Evolutionary conservation across 2,797 vertebrate genomes (phyloP).

Genomic region (Cichlasoma orientale): DNA sequence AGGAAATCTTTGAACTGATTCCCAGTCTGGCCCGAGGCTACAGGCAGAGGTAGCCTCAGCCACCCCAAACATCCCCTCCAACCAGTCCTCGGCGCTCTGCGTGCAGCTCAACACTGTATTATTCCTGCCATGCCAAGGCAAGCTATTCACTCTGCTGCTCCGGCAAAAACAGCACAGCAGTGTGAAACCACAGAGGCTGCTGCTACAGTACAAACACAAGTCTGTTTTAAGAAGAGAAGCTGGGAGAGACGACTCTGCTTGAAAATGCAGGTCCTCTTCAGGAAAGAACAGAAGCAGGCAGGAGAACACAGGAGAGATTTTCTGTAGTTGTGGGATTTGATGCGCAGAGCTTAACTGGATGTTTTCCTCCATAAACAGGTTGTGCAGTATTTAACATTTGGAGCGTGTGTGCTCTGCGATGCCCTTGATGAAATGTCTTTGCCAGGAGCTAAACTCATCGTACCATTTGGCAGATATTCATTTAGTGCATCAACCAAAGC

Average conservation of each 20-base stretch:
- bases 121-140: constrained; percentile 7
- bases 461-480: constrained; percentile 21
- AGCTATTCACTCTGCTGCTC: constrained; percentile 5
- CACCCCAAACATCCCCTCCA: constrained; percentile 25
- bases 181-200: not conserved
- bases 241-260: not conserved
- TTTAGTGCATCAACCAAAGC: constrained; percentile 8
- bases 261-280: not conserved
- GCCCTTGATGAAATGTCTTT: constrained; percentile 29
- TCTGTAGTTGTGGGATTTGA: not conserved
- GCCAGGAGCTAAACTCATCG: constrained; percentile 17
- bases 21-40: constrained; percentile 53
- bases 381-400: constrained; percentile 8
- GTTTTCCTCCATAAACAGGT: constrained; percentile 2
- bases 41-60: constrained; percentile 24
- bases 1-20: constrained; percentile 67
- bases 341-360: not conserved
- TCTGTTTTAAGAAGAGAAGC: constrained; percentile 2
- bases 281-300: not conserved
- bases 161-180: not conserved
- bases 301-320: not conserved
- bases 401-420: not conserved
- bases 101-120: constrained; percentile 14
- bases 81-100: constrained; percentile 10
- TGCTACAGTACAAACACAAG: not conserved